Conservation (phyloP, 1,140 invertebrate species). For the Musca vetustissima region DNA sequence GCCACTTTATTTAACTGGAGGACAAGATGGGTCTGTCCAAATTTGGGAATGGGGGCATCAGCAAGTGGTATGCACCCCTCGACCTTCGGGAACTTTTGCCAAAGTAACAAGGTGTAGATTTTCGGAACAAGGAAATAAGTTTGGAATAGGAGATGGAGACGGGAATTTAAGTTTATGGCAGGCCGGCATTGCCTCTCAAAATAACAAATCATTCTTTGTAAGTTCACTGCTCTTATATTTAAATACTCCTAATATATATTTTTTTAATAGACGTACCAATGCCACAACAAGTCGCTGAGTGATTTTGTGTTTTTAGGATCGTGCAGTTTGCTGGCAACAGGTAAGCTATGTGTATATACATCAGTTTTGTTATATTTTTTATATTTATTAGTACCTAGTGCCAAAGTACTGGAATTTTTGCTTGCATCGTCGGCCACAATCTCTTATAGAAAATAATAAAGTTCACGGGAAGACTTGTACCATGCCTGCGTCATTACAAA, state of each 20-base stretch:
- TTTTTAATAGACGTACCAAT: slow-evolving; percentile 80
- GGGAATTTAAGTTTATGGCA: slow-evolving; percentile 92
- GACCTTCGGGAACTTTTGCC: slow-evolving; percentile 81
- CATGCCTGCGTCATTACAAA: too few relatives aligned
- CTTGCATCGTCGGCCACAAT: too few relatives aligned
- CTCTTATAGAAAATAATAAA: too few relatives aligned
- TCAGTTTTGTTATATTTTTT: neutral
- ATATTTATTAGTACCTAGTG: neutral
- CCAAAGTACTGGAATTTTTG: too few relatives aligned
- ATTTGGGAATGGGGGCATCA: slow-evolving; percentile 98
- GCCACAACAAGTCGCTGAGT: slow-evolving; percentile 95
- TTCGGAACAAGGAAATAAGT: slow-evolving; percentile 97
- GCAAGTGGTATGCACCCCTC: slow-evolving; percentile 83
- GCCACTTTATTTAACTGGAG: slow-evolving; percentile 93
- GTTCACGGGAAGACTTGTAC: too few relatives aligned
- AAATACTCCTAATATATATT: slow-evolving; percentile 27
- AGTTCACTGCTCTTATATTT: slow-evolving; percentile 57
- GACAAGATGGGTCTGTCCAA: slow-evolving; percentile 95
- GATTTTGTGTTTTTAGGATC: slow-evolving; percentile 98
- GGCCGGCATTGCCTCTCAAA: slow-evolving; percentile 80
- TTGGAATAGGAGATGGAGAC: slow-evolving; percentile 91
- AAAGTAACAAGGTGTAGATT: slow-evolving; percentile 96
- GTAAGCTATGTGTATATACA: slow-evolving; percentile 46
- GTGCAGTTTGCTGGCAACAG: slow-evolving; percentile 94
- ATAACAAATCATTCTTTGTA: slow-evolving; percentile 92